Conservation (phyloP, 2,113 vertebrate species). For the Oncorhynchus kisutch region DNA sequence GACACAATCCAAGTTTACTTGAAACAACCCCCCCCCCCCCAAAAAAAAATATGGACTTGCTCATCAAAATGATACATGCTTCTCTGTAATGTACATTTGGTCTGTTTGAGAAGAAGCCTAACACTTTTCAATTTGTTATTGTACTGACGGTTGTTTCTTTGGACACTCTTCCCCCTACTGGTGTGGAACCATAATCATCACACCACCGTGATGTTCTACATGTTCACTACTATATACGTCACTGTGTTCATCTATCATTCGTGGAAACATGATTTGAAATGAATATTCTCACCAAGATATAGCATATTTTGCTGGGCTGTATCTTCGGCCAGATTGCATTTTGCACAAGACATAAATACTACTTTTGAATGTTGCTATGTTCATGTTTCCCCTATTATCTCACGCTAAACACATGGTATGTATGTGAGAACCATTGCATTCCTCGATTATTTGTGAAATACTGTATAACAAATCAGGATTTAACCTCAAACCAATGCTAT, state of each 20-base stretch:
- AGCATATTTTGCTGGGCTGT: background rate
- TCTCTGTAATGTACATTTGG: background rate
- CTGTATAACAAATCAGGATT: background rate
- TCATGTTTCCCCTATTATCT: background rate
- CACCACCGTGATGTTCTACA: slow-evolving; percentile 25
- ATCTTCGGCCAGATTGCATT: background rate
- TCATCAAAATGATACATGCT: background rate
- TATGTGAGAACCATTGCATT: background rate
- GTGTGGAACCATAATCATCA: slow-evolving; percentile 61
- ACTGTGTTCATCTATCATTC: slow-evolving; percentile 65
- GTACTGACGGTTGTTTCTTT: slow-evolving; percentile 61
- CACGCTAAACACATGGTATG: background rate
- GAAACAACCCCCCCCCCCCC: background rate
- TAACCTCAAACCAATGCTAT: background rate
- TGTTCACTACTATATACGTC: slow-evolving; percentile 56
- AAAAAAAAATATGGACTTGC: background rate
- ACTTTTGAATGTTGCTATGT: background rate
- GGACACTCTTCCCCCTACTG: slow-evolving; percentile 80
- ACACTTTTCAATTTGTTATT: slow-evolving; percentile 48
- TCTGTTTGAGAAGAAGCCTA: background rate
- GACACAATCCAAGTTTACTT: background rate
- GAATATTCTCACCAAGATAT: slow-evolving; percentile 52
- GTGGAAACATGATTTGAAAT: slow-evolving; percentile 69
- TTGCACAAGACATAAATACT: background rate
- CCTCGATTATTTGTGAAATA: background rate